Percentiles rank a stretch among this genome's conserved stretches.
Evolutionary conservation across 2,113 vertebrate genomes (phyloP).

Genomic region (Caretta caretta): DNA sequence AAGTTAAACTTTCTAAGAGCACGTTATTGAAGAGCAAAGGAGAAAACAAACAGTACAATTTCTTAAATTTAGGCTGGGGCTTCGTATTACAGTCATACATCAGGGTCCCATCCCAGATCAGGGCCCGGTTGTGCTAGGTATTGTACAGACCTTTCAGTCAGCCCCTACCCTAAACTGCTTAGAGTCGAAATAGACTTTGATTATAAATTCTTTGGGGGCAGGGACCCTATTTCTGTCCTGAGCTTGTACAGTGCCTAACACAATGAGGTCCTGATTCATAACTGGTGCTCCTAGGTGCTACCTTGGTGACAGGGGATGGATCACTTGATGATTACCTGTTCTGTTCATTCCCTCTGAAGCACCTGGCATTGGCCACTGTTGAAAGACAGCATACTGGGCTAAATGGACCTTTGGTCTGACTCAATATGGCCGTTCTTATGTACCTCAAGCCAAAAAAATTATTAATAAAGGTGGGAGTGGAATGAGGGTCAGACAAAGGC

Average conservation of each 20-base stretch:
- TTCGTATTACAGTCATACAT: background rate
- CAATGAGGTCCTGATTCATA: background rate
- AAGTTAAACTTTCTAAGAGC: background rate
- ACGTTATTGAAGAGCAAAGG: background rate
- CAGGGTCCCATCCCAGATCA: background rate
- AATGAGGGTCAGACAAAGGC: background rate
- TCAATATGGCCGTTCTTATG: too few relatives aligned
- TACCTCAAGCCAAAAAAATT: background rate
- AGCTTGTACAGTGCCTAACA: background rate
- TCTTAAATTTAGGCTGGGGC: accelerated
- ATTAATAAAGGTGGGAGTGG: background rate
- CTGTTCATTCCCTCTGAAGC: too few relatives aligned
- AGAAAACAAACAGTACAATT: background rate
- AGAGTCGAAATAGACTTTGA: background rate
- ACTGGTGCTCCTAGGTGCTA: background rate
- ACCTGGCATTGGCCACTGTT: too few relatives aligned
- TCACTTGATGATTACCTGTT: too few relatives aligned
- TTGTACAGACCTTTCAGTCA: background rate
- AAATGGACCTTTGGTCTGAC: too few relatives aligned
- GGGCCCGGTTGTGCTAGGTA: background rate
- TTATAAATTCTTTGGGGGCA: background rate
- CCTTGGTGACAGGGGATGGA: too few relatives aligned
- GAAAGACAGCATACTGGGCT: too few relatives aligned
- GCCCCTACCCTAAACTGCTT: background rate
- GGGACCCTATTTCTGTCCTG: background rate